Base-by-base conservation (phyloP, 2,888 invertebrate genomes). In the Copidosoma aretas region DNA sequence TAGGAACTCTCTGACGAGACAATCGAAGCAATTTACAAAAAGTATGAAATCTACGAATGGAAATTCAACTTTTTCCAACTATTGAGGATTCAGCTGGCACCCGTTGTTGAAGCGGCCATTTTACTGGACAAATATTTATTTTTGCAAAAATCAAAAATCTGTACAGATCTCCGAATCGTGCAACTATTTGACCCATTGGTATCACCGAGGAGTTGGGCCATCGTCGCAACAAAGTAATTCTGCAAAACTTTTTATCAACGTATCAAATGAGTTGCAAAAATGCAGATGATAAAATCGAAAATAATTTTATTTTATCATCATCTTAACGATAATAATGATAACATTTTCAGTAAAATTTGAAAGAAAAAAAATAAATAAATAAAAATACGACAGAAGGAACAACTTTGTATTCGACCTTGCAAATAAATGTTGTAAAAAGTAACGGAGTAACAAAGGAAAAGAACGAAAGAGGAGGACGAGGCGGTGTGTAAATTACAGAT, bases 101-200 rank as follows among this genome's bases (percentile, higher is more conserved):
- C 93, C 21, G 88, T 93, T 22, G 85, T 97, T 21, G 97, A 97
- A 82, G 88, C 89, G 75, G 85, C 94, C 3, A 91, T 97, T 76
- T 85, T 96, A 69, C 85, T 95, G 64, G 97, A 97, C 83, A 88
- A 95, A 76, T 82, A 93, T 53, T 85, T 93, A 76, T 96, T 87
- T 86, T 87, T 97, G 41, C 84, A 88, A 69, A 93, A 94, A 79
- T 86, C 86, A 76, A 87, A 86, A 2, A 77, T 85, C 12, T 84
- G 86, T 59, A 84, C 83, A 1, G 84, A 87, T 71, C 87, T 89
- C 21, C 89, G 86, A 84, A 81, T 95, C 68, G 89, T 94, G 25
- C 89, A 91, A 77, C 84, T 96, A 71, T 96, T 96, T 84, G 92
- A 96, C 86, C 92, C 94, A 10, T 86, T 92, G 0, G 84, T 91